Conservation (phyloP, 2,797 vertebrate genomes). For the Fratercula arctica region DNA sequence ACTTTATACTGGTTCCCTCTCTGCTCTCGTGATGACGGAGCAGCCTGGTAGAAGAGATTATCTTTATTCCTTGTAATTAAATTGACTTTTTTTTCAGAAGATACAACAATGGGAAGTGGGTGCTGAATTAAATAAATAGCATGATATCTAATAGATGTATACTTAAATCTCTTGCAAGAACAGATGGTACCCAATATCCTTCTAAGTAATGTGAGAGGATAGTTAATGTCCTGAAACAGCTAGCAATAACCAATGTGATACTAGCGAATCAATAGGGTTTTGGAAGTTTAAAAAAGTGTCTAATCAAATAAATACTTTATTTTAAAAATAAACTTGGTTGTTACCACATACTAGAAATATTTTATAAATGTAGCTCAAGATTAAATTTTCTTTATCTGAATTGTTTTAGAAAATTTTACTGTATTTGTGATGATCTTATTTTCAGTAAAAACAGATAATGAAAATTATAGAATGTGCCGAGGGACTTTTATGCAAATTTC, state of each 20-base stretch:
- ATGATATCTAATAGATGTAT: constrained; percentile 80
- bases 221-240: constrained; percentile 86
- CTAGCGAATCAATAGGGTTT: constrained; percentile 71
- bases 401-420: not conserved
- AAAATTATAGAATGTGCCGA: not conserved
- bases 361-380: not conserved
- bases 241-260: constrained; percentile 68
- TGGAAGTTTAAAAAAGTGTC: constrained; percentile 61
- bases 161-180: constrained; percentile 81
- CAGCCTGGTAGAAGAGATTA: constrained; percentile 81
- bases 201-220: constrained; percentile 85
- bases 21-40: constrained; percentile 68
- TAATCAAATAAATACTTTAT: not conserved
- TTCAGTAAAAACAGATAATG: not conserved
- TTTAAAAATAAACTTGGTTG: not conserved
- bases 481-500: not conserved
- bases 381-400: not conserved
- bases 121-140: constrained; percentile 86
- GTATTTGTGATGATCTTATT: not conserved
- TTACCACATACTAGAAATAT: not conserved
- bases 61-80: constrained; percentile 86
- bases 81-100: constrained; percentile 77
- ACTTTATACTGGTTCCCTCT: constrained; percentile 69
- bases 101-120: constrained; percentile 80
- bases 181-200: constrained; percentile 86